A percentile compares a stretch with the other conserved stretches of the same genome.
phyloP scores from a whole-genome alignment of 2,113 vertebrate species.

The Rattus norvegicus region DNA sequence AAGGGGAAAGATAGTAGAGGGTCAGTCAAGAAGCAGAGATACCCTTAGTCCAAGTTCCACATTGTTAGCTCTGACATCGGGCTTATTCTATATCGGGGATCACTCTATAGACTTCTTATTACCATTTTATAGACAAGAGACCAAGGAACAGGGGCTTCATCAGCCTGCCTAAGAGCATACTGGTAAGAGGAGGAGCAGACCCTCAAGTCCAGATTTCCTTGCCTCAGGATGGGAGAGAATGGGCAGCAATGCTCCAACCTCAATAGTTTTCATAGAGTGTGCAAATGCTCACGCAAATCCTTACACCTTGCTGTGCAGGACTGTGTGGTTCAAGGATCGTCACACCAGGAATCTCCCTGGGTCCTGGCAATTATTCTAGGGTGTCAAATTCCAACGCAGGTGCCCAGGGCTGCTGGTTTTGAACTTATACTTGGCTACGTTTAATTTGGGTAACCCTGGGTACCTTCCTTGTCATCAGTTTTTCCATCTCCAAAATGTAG shows the following conservation, averaged over 20 bases:
- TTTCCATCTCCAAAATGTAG: background rate
- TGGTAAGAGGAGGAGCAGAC: background rate
- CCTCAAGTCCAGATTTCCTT: background rate
- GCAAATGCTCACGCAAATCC: background rate
- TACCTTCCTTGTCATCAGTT: background rate
- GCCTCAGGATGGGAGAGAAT: background rate
- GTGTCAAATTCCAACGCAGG: background rate
- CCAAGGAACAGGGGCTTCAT: background rate
- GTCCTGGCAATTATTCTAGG: too few relatives aligned
- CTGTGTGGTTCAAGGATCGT: background rate
- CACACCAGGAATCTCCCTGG: background rate
- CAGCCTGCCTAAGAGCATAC: background rate
- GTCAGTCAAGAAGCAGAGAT: background rate
- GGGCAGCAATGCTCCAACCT: background rate
- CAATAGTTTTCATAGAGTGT: background rate
- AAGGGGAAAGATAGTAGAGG: background rate
- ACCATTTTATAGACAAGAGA: background rate
- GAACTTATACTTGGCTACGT: background rate
- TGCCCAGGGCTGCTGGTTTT: background rate
- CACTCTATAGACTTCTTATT: background rate
- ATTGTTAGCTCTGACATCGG: background rate
- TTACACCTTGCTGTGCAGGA: background rate
- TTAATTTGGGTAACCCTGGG: background rate
- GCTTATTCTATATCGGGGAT: background rate
- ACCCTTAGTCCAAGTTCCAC: background rate